Conservation (phyloP, 2,113 vertebrate species). For the Pomatostomus ruficeps region DNA sequence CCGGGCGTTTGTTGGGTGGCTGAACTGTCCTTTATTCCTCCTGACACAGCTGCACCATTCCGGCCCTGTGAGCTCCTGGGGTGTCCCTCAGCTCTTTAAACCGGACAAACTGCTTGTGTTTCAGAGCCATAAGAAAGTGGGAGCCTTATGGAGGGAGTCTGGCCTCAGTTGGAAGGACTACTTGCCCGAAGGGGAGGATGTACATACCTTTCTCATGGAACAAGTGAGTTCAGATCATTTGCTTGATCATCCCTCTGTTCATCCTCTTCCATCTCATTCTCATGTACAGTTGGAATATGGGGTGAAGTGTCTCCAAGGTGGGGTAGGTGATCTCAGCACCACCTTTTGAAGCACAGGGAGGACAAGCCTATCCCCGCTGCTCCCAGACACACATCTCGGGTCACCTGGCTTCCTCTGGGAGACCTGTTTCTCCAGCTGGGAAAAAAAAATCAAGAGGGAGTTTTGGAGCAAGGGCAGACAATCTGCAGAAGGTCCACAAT, state of each 20-base stretch:
- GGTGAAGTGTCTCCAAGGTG: background rate
- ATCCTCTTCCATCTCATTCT: background rate
- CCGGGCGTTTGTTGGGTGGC: background rate
- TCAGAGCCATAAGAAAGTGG: conserved; percentile 98
- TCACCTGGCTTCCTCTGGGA: background rate
- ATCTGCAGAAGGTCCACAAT: background rate
- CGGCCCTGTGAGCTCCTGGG: background rate
- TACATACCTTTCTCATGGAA: conserved; percentile 87
- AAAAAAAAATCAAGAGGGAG: background rate
- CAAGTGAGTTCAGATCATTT: conserved; percentile 74
- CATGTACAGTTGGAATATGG: background rate
- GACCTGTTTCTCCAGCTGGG: background rate
- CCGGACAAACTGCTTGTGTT: conserved; percentile 20
- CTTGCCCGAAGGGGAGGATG: conserved; percentile 87
- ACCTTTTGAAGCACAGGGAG: background rate
- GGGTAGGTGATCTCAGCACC: background rate
- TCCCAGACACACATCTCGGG: background rate
- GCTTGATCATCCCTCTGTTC: background rate
- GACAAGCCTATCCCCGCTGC: accelerated
- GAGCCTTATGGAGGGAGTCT: conserved; percentile 90
- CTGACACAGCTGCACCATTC: background rate
- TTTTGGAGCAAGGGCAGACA: background rate
- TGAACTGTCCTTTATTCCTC: background rate
- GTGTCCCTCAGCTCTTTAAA: background rate
- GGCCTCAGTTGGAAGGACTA: conserved; percentile 88